Evolutionary conservation across 2,888 invertebrate genomes (phyloP).

Genomic region (Phyllotreta striolata): DNA sequence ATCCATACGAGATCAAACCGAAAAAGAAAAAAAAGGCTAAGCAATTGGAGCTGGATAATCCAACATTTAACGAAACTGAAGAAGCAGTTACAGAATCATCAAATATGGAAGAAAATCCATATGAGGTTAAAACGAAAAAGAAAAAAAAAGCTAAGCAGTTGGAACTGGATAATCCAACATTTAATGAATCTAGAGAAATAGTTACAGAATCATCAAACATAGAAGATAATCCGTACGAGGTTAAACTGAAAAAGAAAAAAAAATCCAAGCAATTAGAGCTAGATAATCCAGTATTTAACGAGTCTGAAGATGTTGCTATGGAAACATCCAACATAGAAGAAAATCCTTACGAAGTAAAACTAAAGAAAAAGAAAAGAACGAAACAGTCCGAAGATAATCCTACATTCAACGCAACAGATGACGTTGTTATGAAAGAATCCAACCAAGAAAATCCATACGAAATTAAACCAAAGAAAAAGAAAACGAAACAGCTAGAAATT

Average conservation of each 20-base stretch:
- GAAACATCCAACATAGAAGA: slow-evolving; percentile 22
- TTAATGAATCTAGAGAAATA: slow-evolving; percentile 32
- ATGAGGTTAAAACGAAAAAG: slow-evolving; percentile 18
- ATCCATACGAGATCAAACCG: slow-evolving; percentile 13
- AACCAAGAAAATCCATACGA: slow-evolving; percentile 11
- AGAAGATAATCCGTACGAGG: slow-evolving; percentile 14
- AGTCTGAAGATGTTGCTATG: slow-evolving; percentile 21
- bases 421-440: neutral
- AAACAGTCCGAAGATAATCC: neutral
- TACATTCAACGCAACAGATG: neutral
- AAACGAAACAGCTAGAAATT: slow-evolving; percentile 23
- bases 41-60: slow-evolving; percentile 35
- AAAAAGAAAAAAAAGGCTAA: slow-evolving; percentile 36
- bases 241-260: slow-evolving; percentile 29
- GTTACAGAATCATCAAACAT: slow-evolving; percentile 9
- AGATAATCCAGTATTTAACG: slow-evolving; percentile 42
- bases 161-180: slow-evolving; percentile 38
- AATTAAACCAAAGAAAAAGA: slow-evolving; percentile 30
- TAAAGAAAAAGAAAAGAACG: slow-evolving; percentile 42
- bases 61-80: slow-evolving; percentile 37
- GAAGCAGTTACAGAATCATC: slow-evolving; percentile 4
- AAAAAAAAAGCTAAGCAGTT: slow-evolving; percentile 34
- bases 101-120: slow-evolving; percentile 39
- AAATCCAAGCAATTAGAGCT: slow-evolving; percentile 25
- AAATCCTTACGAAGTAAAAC: slow-evolving; percentile 30